Conservation (phyloP, 2,797 vertebrate genomes). For the Fringilla coelebs region DNA sequence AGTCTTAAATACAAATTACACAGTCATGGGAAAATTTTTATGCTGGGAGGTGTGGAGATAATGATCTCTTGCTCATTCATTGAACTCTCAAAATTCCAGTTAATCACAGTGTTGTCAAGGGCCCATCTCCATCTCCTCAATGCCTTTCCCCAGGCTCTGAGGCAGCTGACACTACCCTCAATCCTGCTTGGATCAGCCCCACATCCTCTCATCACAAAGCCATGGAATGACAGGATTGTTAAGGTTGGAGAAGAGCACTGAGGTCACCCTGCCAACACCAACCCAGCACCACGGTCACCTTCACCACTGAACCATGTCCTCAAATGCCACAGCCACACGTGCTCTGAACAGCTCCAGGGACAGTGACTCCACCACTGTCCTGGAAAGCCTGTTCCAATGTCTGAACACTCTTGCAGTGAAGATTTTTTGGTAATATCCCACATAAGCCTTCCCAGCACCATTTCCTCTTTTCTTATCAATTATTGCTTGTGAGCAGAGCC, state of each 20-base stretch:
- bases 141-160: background rate
- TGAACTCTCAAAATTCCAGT: background rate
- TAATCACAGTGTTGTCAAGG: background rate
- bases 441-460: background rate
- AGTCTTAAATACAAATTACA: background rate
- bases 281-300: accelerated
- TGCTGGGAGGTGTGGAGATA: background rate
- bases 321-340: background rate
- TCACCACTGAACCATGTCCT: background rate
- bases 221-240: background rate
- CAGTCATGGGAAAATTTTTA: background rate
- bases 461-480: background rate
- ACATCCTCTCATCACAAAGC: background rate
- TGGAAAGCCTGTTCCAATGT: background rate
- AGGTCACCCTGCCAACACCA: background rate
- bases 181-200: background rate
- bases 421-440: too few species aligned
- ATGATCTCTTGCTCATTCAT: background rate
- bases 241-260: background rate
- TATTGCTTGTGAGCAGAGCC: background rate
- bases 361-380: background rate
- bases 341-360: background rate
- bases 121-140: background rate
- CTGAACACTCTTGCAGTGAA: background rate
- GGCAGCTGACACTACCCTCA: background rate